These are phyloP conservation scores for Parasteatoda tepidariorum DNA, from an alignment of 1,140 invertebrate genomes.

Conservation along the genomic window DNA sequence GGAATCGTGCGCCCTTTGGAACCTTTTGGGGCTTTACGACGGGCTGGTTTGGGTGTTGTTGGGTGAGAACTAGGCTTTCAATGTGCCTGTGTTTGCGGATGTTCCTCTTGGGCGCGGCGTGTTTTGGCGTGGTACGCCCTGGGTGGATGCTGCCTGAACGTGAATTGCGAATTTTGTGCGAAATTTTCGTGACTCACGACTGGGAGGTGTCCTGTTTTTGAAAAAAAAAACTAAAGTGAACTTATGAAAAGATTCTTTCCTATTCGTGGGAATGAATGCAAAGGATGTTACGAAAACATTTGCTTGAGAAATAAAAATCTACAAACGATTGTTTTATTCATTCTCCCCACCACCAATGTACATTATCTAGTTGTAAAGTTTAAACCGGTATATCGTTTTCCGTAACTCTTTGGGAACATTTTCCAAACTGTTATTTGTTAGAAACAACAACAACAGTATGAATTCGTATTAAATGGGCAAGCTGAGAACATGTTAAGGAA, in stretches of 20 bases:
- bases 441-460: too few relatives aligned
- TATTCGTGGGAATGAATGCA: not conserved
- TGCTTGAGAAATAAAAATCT: not conserved
- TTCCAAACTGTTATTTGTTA: too few relatives aligned
- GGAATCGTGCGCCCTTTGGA: constrained; percentile 54
- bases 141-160: constrained; percentile 23
- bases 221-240: not conserved
- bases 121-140: constrained; percentile 6
- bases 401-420: too few relatives aligned
- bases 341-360: too few relatives aligned
- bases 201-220: constrained; percentile 6
- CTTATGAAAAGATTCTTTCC: not conserved
- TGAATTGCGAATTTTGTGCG: not conserved
- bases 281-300: not conserved
- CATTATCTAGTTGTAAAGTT: too few relatives aligned
- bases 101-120: constrained; percentile 43
- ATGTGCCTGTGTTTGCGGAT: constrained; percentile 13
- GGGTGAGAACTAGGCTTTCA: constrained; percentile 14
- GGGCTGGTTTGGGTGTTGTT: constrained; percentile 18
- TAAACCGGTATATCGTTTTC: too few relatives aligned
- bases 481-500: too few relatives aligned
- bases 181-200: constrained; percentile 51
- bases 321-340: not conserved
- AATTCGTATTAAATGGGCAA: too few relatives aligned
- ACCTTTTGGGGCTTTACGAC: not conserved